Evolutionary conservation across 2,797 vertebrate genomes (phyloP).

Genomic region (Chloroceryle amazona): DNA sequence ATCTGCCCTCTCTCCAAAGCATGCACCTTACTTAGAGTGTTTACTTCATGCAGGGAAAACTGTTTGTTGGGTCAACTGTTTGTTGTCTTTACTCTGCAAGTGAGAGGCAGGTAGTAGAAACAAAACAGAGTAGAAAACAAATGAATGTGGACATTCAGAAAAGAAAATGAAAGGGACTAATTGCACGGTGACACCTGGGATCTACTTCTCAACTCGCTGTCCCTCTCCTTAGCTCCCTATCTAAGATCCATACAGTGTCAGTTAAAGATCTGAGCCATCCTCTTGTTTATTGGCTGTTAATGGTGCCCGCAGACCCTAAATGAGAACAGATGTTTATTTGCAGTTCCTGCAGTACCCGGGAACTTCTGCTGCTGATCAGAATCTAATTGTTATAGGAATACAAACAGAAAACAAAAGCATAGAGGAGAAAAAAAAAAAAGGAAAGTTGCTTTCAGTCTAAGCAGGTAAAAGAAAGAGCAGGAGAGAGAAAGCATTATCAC

Average conservation of each 20-base stretch:
- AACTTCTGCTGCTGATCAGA: not conserved
- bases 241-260: not conserved
- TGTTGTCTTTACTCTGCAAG: not conserved
- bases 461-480: not conserved
- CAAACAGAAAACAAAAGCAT: conserved; percentile 7
- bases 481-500: conserved; percentile 48
- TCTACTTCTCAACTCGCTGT: not conserved
- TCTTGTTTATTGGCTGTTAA: conserved; percentile 6
- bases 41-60: not conserved
- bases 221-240: not conserved
- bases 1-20: not conserved
- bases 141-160: not conserved
- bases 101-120: not conserved
- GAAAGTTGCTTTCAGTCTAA: not conserved
- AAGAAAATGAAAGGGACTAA: not conserved
- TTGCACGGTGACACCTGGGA: not conserved
- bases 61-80: not conserved
- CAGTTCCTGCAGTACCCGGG: not conserved
- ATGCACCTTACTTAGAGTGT: rapidly evolving
- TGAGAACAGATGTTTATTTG: conserved; percentile 30
- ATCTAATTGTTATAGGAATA: conserved; percentile 19
- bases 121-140: not conserved
- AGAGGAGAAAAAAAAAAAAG: not conserved
- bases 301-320: not conserved
- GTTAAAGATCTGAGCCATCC: conserved; percentile 1